Conservation (phyloP, 2,797 vertebrate genomes). For the Artibeus jamaicensis region DNA sequence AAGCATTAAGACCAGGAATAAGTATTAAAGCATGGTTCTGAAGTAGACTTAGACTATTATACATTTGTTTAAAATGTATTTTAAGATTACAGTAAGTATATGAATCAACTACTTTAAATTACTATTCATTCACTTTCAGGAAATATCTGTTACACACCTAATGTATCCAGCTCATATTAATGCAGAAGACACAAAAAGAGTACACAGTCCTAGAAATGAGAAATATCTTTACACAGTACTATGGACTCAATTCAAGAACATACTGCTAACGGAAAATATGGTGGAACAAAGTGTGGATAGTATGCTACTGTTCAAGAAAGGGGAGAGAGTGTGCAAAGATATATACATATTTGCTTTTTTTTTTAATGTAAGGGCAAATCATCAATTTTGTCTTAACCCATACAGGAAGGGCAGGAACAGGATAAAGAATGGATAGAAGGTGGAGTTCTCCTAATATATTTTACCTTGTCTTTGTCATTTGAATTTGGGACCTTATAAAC, state of each 20-base stretch:
- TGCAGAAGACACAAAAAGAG: conserved; percentile 10
- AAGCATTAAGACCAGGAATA: neutral
- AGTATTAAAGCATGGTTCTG: conserved; percentile 9
- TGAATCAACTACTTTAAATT: conserved; percentile 17
- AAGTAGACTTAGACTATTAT: neutral
- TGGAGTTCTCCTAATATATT: neutral
- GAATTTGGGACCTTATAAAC: neutral
- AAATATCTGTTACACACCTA: neutral
- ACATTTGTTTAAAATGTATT: conserved; percentile 35
- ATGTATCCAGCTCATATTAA: neutral
- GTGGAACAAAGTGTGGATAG: neutral
- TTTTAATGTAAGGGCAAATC: conserved; percentile 1
- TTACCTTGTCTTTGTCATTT: neutral
- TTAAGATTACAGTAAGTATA: conserved; percentile 12
- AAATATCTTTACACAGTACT: neutral
- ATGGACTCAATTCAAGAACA: neutral
- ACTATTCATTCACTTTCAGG: neutral
- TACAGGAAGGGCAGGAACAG: neutral
- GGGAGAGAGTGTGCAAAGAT: neutral
- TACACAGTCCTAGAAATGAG: neutral
- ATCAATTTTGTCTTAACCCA: conserved; percentile 13
- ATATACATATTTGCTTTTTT: neutral
- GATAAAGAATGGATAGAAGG: neutral
- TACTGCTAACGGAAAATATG: neutral
- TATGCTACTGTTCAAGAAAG: neutral